phyloP scores from a whole-genome alignment of 2,113 vertebrate species.

The Polyodon spathula region DNA sequence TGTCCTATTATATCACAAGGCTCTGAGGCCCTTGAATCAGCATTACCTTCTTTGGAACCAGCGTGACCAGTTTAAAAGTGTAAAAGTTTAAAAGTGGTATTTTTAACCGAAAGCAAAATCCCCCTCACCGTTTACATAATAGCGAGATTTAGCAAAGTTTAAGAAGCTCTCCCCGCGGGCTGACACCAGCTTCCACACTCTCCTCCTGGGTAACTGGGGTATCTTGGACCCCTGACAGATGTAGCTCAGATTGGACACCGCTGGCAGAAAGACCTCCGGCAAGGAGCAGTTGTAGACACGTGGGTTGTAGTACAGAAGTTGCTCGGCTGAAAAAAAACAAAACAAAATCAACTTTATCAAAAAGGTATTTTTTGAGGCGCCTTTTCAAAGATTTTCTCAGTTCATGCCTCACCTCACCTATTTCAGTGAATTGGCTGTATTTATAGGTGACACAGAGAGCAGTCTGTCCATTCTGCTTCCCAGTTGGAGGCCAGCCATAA shows the following conservation, averaged over 20 bases:
- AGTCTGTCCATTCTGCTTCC: constrained; percentile 64
- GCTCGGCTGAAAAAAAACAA: constrained; percentile 52
- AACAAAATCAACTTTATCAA: constrained; percentile 13
- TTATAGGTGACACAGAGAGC: constrained; percentile 72
- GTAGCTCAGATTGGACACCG: constrained; percentile 56
- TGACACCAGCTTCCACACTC: constrained; percentile 55
- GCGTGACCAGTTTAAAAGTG: not conserved
- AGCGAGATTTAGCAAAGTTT: constrained; percentile 74
- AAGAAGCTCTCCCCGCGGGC: constrained; percentile 62
- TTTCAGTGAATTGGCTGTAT: constrained; percentile 61
- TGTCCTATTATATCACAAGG: too few relatives aligned
- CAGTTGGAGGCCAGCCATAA: constrained; percentile 69
- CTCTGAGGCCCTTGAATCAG: too few relatives aligned
- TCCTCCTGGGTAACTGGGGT: constrained; percentile 28
- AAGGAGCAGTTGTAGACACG: constrained; percentile 78
- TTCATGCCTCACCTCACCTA: constrained; percentile 53
- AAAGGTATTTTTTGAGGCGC: constrained; percentile 6
- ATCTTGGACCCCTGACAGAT: constrained; percentile 54
- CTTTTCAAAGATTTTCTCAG: constrained; percentile 16
- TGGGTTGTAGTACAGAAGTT: constrained; percentile 69
- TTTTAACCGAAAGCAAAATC: too few relatives aligned
- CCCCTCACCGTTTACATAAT: constrained; percentile 72
- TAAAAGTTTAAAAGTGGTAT: too few relatives aligned
- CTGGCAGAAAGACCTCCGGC: constrained; percentile 49
- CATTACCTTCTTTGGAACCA: not conserved